Evolutionary conservation across 37 sponge, comb jelly and placozoan genomes (phyloP), one percentile per base, ranked within the genome.

Genomic region (Trichoplax adhaerens): DNA sequence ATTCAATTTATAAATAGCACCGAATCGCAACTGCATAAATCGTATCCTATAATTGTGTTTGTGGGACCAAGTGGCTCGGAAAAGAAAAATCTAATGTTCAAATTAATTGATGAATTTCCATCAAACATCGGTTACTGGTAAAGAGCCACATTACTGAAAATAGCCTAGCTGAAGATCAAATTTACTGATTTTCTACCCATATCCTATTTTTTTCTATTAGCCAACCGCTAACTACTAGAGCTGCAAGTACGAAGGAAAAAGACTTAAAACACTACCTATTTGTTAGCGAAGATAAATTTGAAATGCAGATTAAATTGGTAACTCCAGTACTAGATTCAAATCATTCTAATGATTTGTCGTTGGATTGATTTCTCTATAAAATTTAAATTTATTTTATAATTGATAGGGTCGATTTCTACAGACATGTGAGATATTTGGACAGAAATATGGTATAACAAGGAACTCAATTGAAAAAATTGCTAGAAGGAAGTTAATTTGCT

Each of bases 401-500:
- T 29, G 29, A 51, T 65, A 87, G 88, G 88, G 88, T 58, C 84
- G 83, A 68, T 87, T 87, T 70, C 63, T 87, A 50, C 72, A 87
- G 76, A 79, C 81, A 4, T 52, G 5, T 48, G 55, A 59, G 64
- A 59, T 52, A 0, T 56, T 50, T 12, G 76, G 81, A 12, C 48
- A 68, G n/a, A 29, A 61, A 29, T 90, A 85, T 75, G 91, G 91
- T 8, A 79, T 90, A 53, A 80, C 84, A 46, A 86, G 80, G 74
- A 81, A 81, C 66, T 81, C 91, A 56, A 63, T 90, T n/a, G 86
- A 90, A 82, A 81, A 80, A 53, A 83, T 88, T 8, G 89, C 89
- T 6, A 80, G 79, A 54, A 82, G 77, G 56, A 85, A 85, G 55
- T 76, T 88, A 63, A 85, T 85, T 66, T 84, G 89, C 69, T 77